phyloP scores from a whole-genome alignment of 2,113 vertebrate genomes.

The Microtus oregoni region DNA sequence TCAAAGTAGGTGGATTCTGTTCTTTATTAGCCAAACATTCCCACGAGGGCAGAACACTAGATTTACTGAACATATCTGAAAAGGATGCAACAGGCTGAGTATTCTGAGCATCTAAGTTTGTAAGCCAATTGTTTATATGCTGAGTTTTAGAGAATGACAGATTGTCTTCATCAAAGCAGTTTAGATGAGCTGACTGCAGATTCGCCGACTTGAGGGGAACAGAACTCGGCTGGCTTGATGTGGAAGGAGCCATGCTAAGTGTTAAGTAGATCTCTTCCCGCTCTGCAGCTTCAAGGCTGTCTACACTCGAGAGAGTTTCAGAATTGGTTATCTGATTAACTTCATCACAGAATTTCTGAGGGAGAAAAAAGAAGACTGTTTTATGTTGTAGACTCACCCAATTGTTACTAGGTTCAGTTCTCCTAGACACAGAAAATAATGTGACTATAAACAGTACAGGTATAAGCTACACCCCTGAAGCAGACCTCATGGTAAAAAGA shows the following conservation, averaged over 20 bases:
- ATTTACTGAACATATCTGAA: constrained; percentile 79
- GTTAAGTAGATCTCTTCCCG: constrained; percentile 79
- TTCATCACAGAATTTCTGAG: constrained; percentile 89
- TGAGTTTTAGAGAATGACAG: constrained; percentile 79
- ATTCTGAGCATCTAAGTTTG: constrained; percentile 79
- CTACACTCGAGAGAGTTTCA: constrained; percentile 92
- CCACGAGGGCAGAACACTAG: constrained; percentile 73
- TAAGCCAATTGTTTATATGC: constrained; percentile 85
- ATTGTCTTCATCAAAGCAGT: constrained; percentile 75
- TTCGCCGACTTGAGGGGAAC: constrained; percentile 72
- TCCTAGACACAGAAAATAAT: neutral
- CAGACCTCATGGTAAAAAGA: constrained; percentile 17
- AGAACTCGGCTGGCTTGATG: constrained; percentile 76
- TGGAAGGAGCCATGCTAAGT: constrained; percentile 73
- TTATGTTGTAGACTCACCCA: constrained; percentile 29
- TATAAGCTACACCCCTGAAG: neutral
- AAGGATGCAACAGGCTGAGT: constrained; percentile 68
- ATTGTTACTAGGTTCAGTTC: neutral
- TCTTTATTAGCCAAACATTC: constrained; percentile 73
- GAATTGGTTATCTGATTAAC: constrained; percentile 86
- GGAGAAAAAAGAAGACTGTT: constrained; percentile 48
- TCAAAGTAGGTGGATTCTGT: constrained; percentile 73
- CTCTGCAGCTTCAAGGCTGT: constrained; percentile 93
- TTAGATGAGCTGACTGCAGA: constrained; percentile 72
- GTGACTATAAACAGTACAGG: neutral